Base-by-base conservation (phyloP, 1,140 invertebrate genomes). In the Eumeta japonica region DNA sequence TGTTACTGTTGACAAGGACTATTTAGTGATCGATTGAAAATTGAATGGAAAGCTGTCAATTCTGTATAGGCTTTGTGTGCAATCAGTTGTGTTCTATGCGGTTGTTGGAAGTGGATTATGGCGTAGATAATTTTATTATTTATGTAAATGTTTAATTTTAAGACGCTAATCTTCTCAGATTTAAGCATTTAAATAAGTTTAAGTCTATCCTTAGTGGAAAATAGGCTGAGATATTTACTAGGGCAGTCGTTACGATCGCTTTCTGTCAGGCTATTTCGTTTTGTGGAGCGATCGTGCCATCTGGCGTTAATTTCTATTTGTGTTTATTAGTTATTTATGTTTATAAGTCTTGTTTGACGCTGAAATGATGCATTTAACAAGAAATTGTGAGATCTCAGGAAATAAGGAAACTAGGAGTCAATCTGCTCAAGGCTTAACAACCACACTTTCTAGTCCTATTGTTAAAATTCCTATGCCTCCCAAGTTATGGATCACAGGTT, bases 401-500 rank as follows among this genome's bases (percentile, higher is more conserved):
- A 20, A 34, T 12, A 60, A 48, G 42, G 50, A 41, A 45, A 33
- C 39, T 12, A 60, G 68, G 46, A 71, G 68, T 52, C 57, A 55
- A 52, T 73, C 68, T 33, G 68, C 54, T 41, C 64, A 73, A 65
- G 66, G 62, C 46, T 48, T 71, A 33, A 33, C 52, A 11, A 52
- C 37, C 44, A 49, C 40, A 44, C 35, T 55, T 45, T 52, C 52
- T 37, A 62, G 58, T 52, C 49, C 63, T 47, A 47, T 50, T 16
- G 58, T 68, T 53, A 73, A 74, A 59, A 67, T 74, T 59, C 68
- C 68, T 52, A 50, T 71, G 44, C 68, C 68, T 41, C 68, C 68
- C 42, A 55, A 64, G 51, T 49, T 71, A 31, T 74, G 68, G 68
- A 61, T 71, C 27, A 66, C 66, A 58, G 68, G 68, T 68, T 41